Conservation (phyloP, 1,140 invertebrate genomes). For the Caenorhabditis inopinata region DNA sequence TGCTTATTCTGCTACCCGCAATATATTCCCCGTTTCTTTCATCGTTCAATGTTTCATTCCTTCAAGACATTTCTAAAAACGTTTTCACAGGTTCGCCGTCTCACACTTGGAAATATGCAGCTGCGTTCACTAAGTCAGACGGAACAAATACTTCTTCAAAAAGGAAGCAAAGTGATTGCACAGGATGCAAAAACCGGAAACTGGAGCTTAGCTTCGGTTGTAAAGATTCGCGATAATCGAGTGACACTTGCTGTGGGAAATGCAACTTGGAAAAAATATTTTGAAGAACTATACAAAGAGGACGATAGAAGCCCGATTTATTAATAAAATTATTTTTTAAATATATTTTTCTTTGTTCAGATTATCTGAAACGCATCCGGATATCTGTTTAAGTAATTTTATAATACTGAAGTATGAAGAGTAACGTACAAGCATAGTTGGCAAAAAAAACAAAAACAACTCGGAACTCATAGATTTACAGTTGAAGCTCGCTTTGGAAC, state of each 20-base stretch:
- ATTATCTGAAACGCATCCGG: too few relatives aligned
- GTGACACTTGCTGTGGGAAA: background rate
- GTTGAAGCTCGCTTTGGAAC: too few relatives aligned
- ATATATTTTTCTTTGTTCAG: too few relatives aligned
- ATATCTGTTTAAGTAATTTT: too few relatives aligned
- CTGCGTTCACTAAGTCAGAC: background rate
- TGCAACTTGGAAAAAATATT: background rate
- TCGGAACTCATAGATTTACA: too few relatives aligned
- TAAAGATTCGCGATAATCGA: background rate
- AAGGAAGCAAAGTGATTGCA: background rate
- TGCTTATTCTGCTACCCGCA: background rate
- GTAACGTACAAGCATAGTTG: too few relatives aligned
- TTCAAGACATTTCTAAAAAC: too few relatives aligned
- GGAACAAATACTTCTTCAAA: background rate
- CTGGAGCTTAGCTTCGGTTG: background rate
- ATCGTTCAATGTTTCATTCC: background rate
- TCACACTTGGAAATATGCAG: background rate
- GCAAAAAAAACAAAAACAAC: too few relatives aligned
- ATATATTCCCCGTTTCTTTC: background rate
- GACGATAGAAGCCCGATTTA: background rate
- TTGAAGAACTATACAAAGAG: slow-evolving; percentile 11
- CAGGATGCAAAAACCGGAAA: background rate
- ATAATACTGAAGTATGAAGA: too few relatives aligned
- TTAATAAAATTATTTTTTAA: too few relatives aligned
- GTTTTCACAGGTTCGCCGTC: background rate